Base-by-base conservation (phyloP, 1,140 invertebrate genomes). In the Hyposmocoma kahamanoa region DNA sequence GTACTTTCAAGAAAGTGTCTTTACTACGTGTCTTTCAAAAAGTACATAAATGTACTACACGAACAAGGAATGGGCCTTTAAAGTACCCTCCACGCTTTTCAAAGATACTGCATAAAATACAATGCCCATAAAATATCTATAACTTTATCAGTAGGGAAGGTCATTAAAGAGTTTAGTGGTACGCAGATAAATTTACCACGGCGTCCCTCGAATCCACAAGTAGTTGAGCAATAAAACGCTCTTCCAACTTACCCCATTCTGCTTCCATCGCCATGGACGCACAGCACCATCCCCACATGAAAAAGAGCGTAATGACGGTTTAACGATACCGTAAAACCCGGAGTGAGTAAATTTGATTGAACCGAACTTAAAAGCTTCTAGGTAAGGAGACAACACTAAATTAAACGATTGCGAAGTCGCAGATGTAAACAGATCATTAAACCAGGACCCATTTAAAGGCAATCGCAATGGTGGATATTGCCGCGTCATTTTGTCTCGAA, bases 221-320 rank as follows among this genome's bases (percentile, higher is more conserved):
- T 75, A 73, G 43, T 47, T 36, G 26, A 51, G 59, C 47, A 61
- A 77, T 76, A 77, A 77, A 75, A 70, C 18, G 9, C 20, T 11
- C 18, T 5, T n/a, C 24, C 42, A 36, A 87, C 87, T 87, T 78
- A 88, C 87, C 83, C 86, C 86, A 77, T 88, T 87, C 86, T 87
- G 63, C 54, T 67, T 52, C 57, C 53, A 59, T 55, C 62, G 48
- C 32, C 49, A n/a, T n/a, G n/a, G n/a, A n/a, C n/a, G n/a, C n/a
- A n/a, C 53, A 48, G 56, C 36, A 48, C 49, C 55, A 55, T 54
- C 78, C 55, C 60, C 74, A 73, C 78, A 82, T 80, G 76, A 74
- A 80, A 82, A 72, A 72, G 54, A 70, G 55, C 59, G 56, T 62
- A 74, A 73, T 58, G 61, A 67, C 69, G 62, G 36, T 72, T 79